phyloP scores from a whole-genome alignment of 2,113 vertebrate genomes.

The Anser cygnoides region DNA sequence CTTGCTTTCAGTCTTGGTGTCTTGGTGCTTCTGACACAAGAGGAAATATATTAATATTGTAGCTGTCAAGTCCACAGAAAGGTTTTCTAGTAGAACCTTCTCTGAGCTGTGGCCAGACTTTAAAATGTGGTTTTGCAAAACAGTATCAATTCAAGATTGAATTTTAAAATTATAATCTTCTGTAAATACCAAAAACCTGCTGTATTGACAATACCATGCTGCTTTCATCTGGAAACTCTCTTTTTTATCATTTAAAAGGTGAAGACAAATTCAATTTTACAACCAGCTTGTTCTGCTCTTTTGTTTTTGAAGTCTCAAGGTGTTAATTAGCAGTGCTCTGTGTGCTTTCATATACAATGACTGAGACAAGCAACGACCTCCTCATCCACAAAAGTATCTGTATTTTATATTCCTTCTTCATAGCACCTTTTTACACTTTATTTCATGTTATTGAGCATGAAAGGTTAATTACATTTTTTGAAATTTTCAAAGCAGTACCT shows the following conservation, averaged over 20 bases:
- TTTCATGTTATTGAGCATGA: neutral
- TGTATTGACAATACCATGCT: neutral
- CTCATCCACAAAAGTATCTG: neutral
- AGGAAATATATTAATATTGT: neutral
- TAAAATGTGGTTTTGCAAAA: neutral
- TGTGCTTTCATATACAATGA: neutral
- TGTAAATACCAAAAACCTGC: neutral
- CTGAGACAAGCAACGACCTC: neutral
- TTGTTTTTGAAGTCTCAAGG: neutral
- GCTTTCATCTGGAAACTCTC: neutral
- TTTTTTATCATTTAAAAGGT: neutral
- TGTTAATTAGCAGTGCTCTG: neutral
- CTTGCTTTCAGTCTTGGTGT: neutral
- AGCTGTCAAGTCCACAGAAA: neutral
- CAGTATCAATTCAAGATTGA: neutral
- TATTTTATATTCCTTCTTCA: neutral
- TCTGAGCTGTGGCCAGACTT: neutral
- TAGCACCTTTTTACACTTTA: neutral
- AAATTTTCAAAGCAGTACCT: neutral
- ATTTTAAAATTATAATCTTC: neutral
- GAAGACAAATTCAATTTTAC: neutral
- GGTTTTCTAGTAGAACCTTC: neutral
- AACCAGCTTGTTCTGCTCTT: neutral
- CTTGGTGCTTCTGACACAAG: neutral
- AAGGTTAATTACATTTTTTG: neutral